Evolutionary conservation across 2,113 vertebrate genomes (phyloP).

Genomic region (Oncorhynchus gorbuscha): DNA sequence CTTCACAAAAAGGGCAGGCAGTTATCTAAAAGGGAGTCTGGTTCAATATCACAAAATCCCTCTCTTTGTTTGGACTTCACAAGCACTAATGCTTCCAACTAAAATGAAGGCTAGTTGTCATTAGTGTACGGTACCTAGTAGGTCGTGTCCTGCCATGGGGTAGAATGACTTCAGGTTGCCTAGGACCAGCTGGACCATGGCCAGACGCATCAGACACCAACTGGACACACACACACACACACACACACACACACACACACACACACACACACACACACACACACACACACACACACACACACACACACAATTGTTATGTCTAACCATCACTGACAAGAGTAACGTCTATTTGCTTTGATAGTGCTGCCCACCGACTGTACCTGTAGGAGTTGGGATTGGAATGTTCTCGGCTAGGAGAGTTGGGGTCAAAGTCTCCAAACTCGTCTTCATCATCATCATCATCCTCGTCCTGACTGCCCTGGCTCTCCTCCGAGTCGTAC

Average conservation of each 20-base stretch:
- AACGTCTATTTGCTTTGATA: too few relatives aligned
- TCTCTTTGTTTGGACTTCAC: not conserved
- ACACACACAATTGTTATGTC: not conserved
- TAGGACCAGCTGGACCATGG: constrained; percentile 95
- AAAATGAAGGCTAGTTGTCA: not conserved
- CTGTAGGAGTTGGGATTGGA: constrained; percentile 96
- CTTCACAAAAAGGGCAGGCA: too few relatives aligned
- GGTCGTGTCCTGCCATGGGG: constrained; percentile 93
- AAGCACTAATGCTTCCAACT: too few relatives aligned
- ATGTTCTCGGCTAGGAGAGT: constrained; percentile 83
- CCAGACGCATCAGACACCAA: constrained; percentile 96
- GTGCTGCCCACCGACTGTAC: constrained; percentile 34
- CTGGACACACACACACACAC: constrained; percentile 64
- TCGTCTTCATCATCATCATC: constrained; percentile 77
- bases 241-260: constrained; percentile 1
- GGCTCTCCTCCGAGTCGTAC: constrained; percentile 95
- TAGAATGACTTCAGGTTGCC: constrained; percentile 93
- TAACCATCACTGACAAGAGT: not conserved
- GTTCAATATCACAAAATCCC: too few relatives aligned
- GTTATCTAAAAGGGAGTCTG: too few relatives aligned
- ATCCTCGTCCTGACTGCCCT: constrained; percentile 82
- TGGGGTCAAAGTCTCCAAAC: constrained; percentile 74
- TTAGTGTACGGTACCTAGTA: constrained; percentile 80
- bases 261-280: constrained; percentile 20
- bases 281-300: constrained; percentile 16